A percentile compares a stretch with the other conserved stretches of the same genome.
Evolutionary conservation across 2,888 invertebrate species (phyloP).

Genomic region (Cetonia aurata): DNA sequence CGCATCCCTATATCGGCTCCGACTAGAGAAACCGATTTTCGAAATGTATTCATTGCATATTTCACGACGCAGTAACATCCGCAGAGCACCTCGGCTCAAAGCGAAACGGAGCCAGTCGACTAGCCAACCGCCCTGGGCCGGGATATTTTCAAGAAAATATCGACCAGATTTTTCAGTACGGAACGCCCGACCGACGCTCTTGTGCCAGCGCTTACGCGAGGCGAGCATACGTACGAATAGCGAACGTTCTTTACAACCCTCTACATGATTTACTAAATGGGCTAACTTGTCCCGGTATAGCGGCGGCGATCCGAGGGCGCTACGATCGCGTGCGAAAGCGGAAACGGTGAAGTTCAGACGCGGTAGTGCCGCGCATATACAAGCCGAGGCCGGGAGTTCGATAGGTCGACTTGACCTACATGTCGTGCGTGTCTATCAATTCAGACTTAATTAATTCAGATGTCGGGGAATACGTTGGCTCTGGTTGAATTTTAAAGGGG

Average conservation of each 20-base stretch:
- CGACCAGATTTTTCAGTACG: slow-evolving; percentile 31
- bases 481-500: too few relatives aligned
- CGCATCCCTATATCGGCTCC: slow-evolving; percentile 17
- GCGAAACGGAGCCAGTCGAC: neutral
- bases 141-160: slow-evolving; percentile 9
- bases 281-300: slow-evolving; percentile 24
- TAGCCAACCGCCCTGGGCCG: neutral
- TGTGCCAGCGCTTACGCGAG: neutral
- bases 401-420: too few relatives aligned
- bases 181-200: neutral
- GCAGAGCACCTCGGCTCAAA: neutral
- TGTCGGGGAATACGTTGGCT: too few relatives aligned
- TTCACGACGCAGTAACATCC: slow-evolving; percentile 5
- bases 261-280: slow-evolving; percentile 32
- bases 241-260: slow-evolving; percentile 5
- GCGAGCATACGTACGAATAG: slow-evolving; percentile 1
- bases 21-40: slow-evolving; percentile 25
- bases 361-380: too few relatives aligned
- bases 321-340: neutral
- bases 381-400: too few relatives aligned
- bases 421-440: too few relatives aligned
- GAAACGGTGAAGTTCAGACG: too few relatives aligned
- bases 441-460: too few relatives aligned
- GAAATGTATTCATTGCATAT: slow-evolving; percentile 40
- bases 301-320: slow-evolving; percentile 2